These are phyloP conservation scores for Elysia crispata DNA, from an alignment of 2,888 invertebrate species.

Conservation along the genomic window DNA sequence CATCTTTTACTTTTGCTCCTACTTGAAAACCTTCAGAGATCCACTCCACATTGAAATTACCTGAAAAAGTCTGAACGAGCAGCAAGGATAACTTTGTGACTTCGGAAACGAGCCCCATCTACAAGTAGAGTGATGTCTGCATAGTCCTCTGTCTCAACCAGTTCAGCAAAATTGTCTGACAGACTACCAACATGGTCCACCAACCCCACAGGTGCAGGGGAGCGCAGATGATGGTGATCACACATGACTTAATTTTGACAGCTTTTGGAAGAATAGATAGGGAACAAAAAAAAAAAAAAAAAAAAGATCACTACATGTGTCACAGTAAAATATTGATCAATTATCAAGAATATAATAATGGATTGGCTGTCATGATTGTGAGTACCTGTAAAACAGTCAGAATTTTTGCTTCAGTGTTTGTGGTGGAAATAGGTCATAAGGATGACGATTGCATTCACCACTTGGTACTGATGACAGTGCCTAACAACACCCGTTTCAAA, in stretches of 20 bases:
- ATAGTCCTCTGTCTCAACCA: slow-evolving; percentile 92
- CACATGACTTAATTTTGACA: slow-evolving; percentile 61
- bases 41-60: slow-evolving; percentile 77
- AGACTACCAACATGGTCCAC: slow-evolving; percentile 86
- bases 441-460: too few relatives aligned
- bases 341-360: too few relatives aligned
- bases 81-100: slow-evolving; percentile 92
- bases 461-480: too few relatives aligned
- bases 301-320: background rate
- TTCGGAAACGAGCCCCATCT: slow-evolving; percentile 84
- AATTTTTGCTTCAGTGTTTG: too few relatives aligned
- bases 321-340: background rate
- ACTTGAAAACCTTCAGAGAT: too few relatives aligned
- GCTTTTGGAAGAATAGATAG: too few relatives aligned
- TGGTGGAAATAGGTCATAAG: too few relatives aligned
- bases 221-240: slow-evolving; percentile 76
- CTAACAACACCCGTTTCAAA: too few relatives aligned
- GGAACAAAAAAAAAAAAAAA: background rate
- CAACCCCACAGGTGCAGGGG: slow-evolving; percentile 80
- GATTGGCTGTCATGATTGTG: too few relatives aligned
- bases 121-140: slow-evolving; percentile 93
- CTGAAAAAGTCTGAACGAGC: slow-evolving; percentile 97
- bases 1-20: background rate
- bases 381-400: too few relatives aligned
- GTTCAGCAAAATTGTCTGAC: slow-evolving; percentile 89